Conservation (phyloP, 2,888 invertebrate genomes). For the Globia sparganii region DNA sequence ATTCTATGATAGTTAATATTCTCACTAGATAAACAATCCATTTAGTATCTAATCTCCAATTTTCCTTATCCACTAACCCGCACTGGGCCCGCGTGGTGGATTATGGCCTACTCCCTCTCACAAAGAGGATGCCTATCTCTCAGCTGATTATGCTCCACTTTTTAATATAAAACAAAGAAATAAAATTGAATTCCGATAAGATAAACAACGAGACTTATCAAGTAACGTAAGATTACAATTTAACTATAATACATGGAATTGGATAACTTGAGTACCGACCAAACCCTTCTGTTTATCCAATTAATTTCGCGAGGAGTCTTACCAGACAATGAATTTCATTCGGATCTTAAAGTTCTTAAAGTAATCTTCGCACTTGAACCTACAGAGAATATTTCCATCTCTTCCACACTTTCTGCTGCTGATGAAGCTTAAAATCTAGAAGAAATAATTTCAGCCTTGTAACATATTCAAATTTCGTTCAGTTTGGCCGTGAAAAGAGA, state of each 20-base stretch:
- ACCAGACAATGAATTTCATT: slow-evolving; percentile 77
- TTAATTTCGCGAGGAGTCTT: slow-evolving; percentile 75
- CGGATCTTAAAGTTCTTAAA: slow-evolving; percentile 75
- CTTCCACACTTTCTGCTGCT: slow-evolving; percentile 64
- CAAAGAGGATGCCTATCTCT: not conserved
- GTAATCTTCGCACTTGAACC: slow-evolving; percentile 72
- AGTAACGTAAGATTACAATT: slow-evolving; percentile 49
- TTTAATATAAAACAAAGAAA: slow-evolving; percentile 10
- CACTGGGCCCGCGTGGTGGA: not conserved
- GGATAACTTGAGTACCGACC: slow-evolving; percentile 67
- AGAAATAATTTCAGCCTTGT: slow-evolving; percentile 84
- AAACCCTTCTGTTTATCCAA: slow-evolving; percentile 75
- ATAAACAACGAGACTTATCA: slow-evolving; percentile 36
- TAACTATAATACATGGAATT: slow-evolving; percentile 57
- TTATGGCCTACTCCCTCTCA: not conserved
- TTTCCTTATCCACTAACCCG: not conserved
- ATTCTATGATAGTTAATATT: slow-evolving; percentile 2
- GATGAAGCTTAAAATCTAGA: slow-evolving; percentile 68
- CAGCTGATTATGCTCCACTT: not conserved
- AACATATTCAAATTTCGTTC: slow-evolving; percentile 88
- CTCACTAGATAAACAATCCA: not conserved
- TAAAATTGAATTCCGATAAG: slow-evolving; percentile 18
- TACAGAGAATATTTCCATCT: slow-evolving; percentile 64
- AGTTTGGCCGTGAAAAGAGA: slow-evolving; percentile 74
- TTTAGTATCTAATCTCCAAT: not conserved